These are phyloP conservation scores for Pseudomyrmex pallidus DNA, from an alignment of 1,140 invertebrate genomes.

Conservation along the genomic window DNA sequence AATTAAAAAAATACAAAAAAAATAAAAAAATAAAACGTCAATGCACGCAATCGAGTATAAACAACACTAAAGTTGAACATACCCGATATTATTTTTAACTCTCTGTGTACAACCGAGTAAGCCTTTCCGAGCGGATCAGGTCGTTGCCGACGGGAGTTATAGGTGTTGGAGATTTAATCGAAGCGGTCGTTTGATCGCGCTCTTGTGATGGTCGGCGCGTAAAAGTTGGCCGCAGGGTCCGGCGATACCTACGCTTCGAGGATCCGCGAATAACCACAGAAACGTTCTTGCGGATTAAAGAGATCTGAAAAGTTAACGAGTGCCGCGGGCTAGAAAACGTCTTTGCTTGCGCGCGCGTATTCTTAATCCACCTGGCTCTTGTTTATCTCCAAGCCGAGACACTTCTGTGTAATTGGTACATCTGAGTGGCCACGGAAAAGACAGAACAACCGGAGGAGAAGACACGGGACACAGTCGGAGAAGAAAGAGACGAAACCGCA, in stretches of 20 bases:
- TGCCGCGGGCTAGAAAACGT: conserved; percentile 21
- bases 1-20: not conserved
- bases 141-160: not conserved
- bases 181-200: conserved; percentile 29
- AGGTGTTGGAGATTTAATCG: conserved; percentile 23
- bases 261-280: conserved; percentile 36
- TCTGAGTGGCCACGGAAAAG: conserved; percentile 29
- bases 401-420: conserved; percentile 58
- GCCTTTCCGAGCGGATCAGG: conserved; percentile 1
- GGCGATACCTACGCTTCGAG: not conserved
- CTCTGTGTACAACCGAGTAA: not conserved
- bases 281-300: conserved; percentile 6
- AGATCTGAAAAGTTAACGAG: conserved; percentile 29
- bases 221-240: conserved; percentile 36
- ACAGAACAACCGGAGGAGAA: not conserved
- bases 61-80: not conserved
- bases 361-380: conserved; percentile 55
- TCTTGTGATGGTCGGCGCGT: not conserved
- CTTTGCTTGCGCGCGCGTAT: conserved; percentile 6
- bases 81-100: conserved; percentile 20
- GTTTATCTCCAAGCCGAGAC: conserved; percentile 51
- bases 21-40: conserved; percentile 20
- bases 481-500: conserved; percentile 17
- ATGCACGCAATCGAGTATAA: conserved; percentile 7
- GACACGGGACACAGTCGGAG: not conserved